Evolutionary conservation across 2,797 vertebrate genomes (phyloP), one percentile per base, ranked within the genome.

Genomic region (Notolabrus celidotus): DNA sequence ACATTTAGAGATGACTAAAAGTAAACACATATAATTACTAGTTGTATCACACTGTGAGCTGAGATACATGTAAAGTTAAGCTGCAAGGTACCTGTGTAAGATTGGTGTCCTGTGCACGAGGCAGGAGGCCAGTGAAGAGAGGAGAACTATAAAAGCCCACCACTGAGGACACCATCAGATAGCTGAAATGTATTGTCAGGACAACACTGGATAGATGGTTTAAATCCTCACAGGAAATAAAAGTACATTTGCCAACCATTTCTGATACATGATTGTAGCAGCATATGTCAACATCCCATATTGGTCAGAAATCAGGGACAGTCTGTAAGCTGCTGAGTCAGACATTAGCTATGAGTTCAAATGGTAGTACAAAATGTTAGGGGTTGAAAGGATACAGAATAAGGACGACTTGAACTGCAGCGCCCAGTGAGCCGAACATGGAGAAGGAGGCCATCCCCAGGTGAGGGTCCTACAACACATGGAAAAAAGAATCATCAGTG

Each of bases 111-210:
- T 94, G 95, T 43, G 91, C 79, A 41, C 92, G 94, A 1, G 98
- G 98, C 71, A 96, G 88, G 80, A 99, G 93, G 45, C 86, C 73
- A 23, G 90, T 94, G 92, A 99, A 99, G 11, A 98, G 89, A 0
- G 97, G 95, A 43, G 96, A 98, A 79, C 96, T 97, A 49, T 99
- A 99, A 92, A 99, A 99, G 7, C 98, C 98, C 75, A 99, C 95
- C 0, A 99, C 94, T 0, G 98, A 99, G 0, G 97, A 97, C 41
- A 98, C 89, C 97, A 99, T 99, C 75, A 99, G 89, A 85, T 99
- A 99, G 73, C 97, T 97, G 88, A 59, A 14, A 65, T 19, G 17
- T 0, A 23, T 17, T 31, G 86, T 87, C 89, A 92, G 92, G 84
- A 85, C 16, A 70, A 83, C 15, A 64, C 11, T 46, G 5, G 17